Evolutionary conservation across 2,888 invertebrate genomes (phyloP), one percentile per base, ranked within the genome.

Genomic region (Eristalinus aeneus): DNA sequence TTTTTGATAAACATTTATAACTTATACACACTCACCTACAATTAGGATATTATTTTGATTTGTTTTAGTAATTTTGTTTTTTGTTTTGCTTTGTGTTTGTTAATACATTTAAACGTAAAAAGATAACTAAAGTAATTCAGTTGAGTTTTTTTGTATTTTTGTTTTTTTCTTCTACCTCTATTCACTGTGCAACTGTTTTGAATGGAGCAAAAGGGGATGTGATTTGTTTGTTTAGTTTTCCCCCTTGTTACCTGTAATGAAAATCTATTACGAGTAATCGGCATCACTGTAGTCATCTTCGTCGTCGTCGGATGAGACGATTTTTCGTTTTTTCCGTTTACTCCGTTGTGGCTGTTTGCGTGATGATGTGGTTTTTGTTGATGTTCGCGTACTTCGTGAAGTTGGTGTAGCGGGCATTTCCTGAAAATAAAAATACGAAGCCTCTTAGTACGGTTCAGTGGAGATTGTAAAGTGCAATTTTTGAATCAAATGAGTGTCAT

Each of bases 251-350:
- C 76, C 74, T 74, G 46, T 56, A 67, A 61, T 75, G 58, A 67
- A 58, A 69, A 61, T 12, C 83, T 67, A 83, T 87, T 83, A 84
- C 73, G 81, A 79, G 88, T 94, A 94, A 79, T 92, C 92, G 79
- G 90, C 90, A 91, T 95, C 95, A 93, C 95, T 95, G 91, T 92
- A 94, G 91, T 95, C 94, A 90, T 95, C 95, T 89, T 94, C 95
- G 87, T 95, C 95, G 85, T 94, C 94, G 86, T 94, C 94, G 10
- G 94, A 94, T 88, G 94, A 93, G 73, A 93, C 91, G 69, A 94
- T 93, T 92, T 94, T 93, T 87, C 94, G 93, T 90, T 94, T 94
- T 90, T 93, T 94, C 85, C 91, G 90, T 86, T 88, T 90, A 65
- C 90, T 90, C 16, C 89, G 89, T 71, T 84, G 89, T 60, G 88